Evolutionary conservation across 2,797 vertebrate genomes (phyloP), one percentile per base, ranked within the genome.

Genomic region (Acrossocheilus fasciatus): DNA sequence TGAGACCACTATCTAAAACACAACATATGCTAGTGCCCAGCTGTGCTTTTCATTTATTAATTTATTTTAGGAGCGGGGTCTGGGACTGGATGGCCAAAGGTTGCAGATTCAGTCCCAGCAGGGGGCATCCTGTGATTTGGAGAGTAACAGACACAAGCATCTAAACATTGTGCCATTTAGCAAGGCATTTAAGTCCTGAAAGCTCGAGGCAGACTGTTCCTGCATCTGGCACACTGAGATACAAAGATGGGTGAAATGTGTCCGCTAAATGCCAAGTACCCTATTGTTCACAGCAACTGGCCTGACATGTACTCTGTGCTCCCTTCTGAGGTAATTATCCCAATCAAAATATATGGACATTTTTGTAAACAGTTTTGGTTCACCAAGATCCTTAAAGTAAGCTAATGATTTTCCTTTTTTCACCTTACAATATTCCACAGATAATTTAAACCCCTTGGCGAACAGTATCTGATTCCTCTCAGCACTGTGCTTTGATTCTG

Each of bases 221-320:
- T 39, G 68, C 26, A 80, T 47, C 68, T 73, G 68, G 77, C 52
- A 86, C 54, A 47, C 18, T n/a, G 26, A 57, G 30, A 80, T 14
- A 82, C 23, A 43, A 43, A 57, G 50, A 20, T 64, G 69, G 77
- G 43, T 52, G 52, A 86, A 81, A 81, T 26, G 69, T 64, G 69
- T 81, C 20, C 1, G 41, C 20, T 59, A 86, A 86, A 80, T 80
- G 84, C 66, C 76, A 85, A 70, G 57, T n/a, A 74, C 69, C 15
- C 41, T 39, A 74, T 81, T 74, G 68, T 86, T 81, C 54, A 62
- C 23, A 52, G 78, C 7, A 81, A 81, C 14, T 43, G 57, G 17
- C 12, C 12, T 79, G 76, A 36, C 74, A 15, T 68, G 23, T 57
- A 72, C 41, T 15, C 23, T 52, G 12, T 36, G 41, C 10, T 54